Evolutionary conservation across 1,140 invertebrate species (phyloP).

Genomic region (Pseudomyrmex pallidus): DNA sequence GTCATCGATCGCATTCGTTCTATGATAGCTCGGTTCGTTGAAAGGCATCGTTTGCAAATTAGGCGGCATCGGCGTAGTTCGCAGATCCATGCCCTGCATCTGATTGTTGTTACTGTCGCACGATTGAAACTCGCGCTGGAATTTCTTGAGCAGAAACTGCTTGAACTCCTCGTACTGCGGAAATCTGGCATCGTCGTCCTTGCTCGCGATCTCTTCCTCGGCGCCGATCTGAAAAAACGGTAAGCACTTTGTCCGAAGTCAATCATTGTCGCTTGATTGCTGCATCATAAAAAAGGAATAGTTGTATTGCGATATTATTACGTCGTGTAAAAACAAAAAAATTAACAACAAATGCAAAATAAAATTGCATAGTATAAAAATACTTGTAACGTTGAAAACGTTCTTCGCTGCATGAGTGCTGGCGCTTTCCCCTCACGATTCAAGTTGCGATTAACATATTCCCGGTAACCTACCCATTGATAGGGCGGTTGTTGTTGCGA

Average conservation of each 20-base stretch:
- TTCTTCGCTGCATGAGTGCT: no score
- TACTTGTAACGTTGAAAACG: no score
- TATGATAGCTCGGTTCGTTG: constrained; percentile 40
- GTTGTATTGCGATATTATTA: neutral
- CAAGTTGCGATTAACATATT: neutral
- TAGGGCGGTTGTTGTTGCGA: constrained; percentile 73
- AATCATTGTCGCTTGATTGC: constrained; percentile 17
- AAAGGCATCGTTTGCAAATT: constrained; percentile 49
- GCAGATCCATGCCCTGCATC: constrained; percentile 69
- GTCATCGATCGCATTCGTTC: constrained; percentile 47
- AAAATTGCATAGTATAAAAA: no score
- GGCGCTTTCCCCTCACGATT: neutral
- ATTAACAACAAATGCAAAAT: no score
- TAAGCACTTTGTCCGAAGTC: constrained; percentile 48
- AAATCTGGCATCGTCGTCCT: constrained; percentile 74
- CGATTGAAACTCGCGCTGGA: constrained; percentile 73
- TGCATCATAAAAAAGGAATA: neutral
- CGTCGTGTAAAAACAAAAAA: neutral
- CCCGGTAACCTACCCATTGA: constrained; percentile 75
- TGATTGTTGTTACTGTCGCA: constrained; percentile 77
- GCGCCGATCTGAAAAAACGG: constrained; percentile 74
- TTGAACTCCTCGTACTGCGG: constrained; percentile 77
- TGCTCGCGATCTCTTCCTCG: constrained; percentile 77
- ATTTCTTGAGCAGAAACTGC: constrained; percentile 73
- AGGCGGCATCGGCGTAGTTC: constrained; percentile 63